Conservation (phyloP, 2,113 vertebrate species). For the Podilymbus podiceps region DNA sequence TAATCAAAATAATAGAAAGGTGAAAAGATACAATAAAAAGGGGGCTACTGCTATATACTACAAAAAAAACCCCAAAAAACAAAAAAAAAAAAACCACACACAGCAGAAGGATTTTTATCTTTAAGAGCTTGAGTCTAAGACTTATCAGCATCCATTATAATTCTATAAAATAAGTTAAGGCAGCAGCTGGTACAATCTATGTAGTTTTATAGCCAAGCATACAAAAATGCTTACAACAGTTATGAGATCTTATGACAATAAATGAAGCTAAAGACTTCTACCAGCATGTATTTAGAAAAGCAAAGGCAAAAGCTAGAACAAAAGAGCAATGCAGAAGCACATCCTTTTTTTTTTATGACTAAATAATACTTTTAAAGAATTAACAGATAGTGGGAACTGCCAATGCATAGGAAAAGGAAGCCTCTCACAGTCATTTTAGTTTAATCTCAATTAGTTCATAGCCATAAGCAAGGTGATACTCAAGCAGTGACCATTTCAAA, state of each 20-base stretch:
- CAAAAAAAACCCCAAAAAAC: neutral
- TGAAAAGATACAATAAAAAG: neutral
- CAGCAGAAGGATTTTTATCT: neutral
- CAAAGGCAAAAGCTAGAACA: conserved; percentile 8
- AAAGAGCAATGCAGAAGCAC: neutral
- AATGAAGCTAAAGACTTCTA: neutral
- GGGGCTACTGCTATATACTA: neutral
- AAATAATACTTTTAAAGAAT: conserved; percentile 18
- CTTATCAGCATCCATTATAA: conserved; percentile 28
- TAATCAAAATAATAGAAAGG: neutral
- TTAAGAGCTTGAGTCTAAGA: conserved; percentile 5
- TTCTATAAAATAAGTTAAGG: conserved; percentile 44
- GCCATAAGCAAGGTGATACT: conserved; percentile 20
- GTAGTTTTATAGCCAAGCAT: conserved; percentile 33
- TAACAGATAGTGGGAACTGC: neutral
- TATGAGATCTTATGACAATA: neutral
- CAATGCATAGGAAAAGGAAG: neutral
- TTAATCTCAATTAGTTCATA: conserved; percentile 50
- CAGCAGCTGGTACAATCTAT: conserved; percentile 32
- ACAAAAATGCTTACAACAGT: conserved; percentile 17
- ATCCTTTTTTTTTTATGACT: neutral
- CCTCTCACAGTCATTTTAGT: neutral
- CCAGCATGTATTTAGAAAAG: neutral
- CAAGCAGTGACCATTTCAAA: conserved; percentile 25
- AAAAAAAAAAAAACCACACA: neutral